These are phyloP conservation scores for Euura saliciscinereae DNA, from an alignment of 1,140 invertebrate genomes.

Conservation along the genomic window DNA sequence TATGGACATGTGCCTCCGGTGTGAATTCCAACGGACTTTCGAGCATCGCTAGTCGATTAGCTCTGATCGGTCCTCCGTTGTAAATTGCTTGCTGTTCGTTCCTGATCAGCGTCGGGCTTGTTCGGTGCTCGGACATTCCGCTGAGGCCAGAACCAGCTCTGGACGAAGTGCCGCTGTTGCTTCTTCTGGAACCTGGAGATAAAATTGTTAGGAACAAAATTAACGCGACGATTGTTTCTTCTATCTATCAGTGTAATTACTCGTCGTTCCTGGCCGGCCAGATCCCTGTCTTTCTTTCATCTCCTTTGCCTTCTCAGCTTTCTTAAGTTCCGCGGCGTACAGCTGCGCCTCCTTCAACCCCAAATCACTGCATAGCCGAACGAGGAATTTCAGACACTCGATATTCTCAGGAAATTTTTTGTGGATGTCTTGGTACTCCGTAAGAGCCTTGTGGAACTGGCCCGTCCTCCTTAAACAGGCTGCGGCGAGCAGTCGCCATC, in stretches of 20 bases:
- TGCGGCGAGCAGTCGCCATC: slow-evolving; percentile 85
- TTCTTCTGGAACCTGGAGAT: slow-evolving; percentile 58
- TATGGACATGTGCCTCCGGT: slow-evolving; percentile 29
- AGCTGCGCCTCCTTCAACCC: slow-evolving; percentile 81
- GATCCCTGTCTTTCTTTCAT: slow-evolving; percentile 66
- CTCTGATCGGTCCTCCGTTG: slow-evolving; percentile 31
- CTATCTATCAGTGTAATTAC: slow-evolving; percentile 8
- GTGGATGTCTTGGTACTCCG: slow-evolving; percentile 81
- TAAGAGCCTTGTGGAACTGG: slow-evolving; percentile 83
- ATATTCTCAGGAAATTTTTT: slow-evolving; percentile 83
- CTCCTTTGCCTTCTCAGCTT: slow-evolving; percentile 82
- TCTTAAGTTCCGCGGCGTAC: slow-evolving; percentile 81
- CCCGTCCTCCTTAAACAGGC: slow-evolving; percentile 83
- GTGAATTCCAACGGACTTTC: slow-evolving; percentile 37
- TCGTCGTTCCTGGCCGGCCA: slow-evolving; percentile 60
- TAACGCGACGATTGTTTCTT: slow-evolving; percentile 12
- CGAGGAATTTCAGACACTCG: slow-evolving; percentile 85
- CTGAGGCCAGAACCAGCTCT: slow-evolving; percentile 63
- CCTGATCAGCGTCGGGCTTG: slow-evolving; percentile 41
- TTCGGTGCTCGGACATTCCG: slow-evolving; percentile 55
- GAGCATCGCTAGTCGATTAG: slow-evolving; percentile 26
- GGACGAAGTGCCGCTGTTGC: slow-evolving; percentile 65
- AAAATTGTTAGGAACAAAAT: slow-evolving; percentile 13
- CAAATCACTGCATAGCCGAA: slow-evolving; percentile 81
- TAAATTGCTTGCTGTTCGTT: slow-evolving; percentile 40